These are phyloP conservation scores for Cryptocephalus primarius DNA, from an alignment of 2,888 invertebrate species.

Conservation along the genomic window DNA sequence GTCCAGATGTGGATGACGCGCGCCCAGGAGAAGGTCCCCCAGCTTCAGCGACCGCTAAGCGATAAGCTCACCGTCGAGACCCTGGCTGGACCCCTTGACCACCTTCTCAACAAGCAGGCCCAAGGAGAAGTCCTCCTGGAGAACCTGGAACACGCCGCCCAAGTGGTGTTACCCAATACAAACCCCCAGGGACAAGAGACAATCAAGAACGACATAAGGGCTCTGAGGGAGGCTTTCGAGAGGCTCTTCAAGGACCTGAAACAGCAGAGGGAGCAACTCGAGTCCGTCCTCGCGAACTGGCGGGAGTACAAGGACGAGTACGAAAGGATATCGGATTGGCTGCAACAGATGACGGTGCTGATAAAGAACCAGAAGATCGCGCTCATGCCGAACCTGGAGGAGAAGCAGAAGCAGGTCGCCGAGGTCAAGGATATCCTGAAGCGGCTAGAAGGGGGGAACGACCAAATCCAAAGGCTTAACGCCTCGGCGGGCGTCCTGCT, in stretches of 20 bases:
- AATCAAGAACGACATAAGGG: conserved; percentile 76
- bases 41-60: conserved; percentile 69
- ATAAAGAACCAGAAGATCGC: conserved; percentile 84
- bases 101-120: conserved; percentile 76
- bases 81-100: conserved; percentile 77
- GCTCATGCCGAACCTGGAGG: conserved; percentile 63
- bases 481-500: conserved; percentile 64
- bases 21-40: conserved; percentile 81
- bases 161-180: conserved; percentile 76
- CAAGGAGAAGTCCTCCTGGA: conserved; percentile 83
- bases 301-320: conserved; percentile 88
- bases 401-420: conserved; percentile 75
- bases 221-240: conserved; percentile 74
- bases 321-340: conserved; percentile 82
- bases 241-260: conserved; percentile 75
- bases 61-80: conserved; percentile 84
- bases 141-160: conserved; percentile 76
- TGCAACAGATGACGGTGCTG: conserved; percentile 83
- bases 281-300: conserved; percentile 73
- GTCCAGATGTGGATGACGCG: conserved; percentile 79
- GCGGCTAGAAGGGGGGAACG: conserved; percentile 65
- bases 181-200: conserved; percentile 67
- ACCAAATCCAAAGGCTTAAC: conserved; percentile 75
- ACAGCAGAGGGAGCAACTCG: conserved; percentile 73
- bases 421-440: conserved; percentile 69